Evolutionary conservation across 2,888 invertebrate species (phyloP), one percentile per base, ranked within the genome.

Genomic region (Neoaliturus tenellus): DNA sequence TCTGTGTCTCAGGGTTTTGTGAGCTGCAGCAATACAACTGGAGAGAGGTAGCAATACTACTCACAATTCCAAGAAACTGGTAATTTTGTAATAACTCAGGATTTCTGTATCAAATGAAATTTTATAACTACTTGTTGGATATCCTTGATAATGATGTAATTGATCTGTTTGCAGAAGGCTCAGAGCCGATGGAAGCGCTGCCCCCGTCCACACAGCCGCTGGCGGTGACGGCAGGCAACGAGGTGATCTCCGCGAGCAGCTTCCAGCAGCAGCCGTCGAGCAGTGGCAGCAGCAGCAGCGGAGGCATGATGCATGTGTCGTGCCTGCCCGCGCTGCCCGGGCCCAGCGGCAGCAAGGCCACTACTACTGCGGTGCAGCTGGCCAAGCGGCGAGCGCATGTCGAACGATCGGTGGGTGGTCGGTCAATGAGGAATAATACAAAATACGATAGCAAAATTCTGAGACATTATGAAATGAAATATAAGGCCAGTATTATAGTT

Each of bases 201-300:
- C 90, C 90, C 41, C 89, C 90, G 44, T 86, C 89, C 10, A 88
- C 89, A 75, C 90, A 89, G 83, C 89, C 90, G 12, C 90, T 90
- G 0, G 89, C 90, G 5, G 90, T 91, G 41, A 88, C 90, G 87
- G 90, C 91, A n/a, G 91, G 91, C 31, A 91, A 89, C 71, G 91
- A 91, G 87, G 89, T 91, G 82, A 90, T 90, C 39, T 86, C 90
- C 41, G 86, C 89, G 23, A 55, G 73, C 71, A 82, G 82, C 25
- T 82, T 82, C 58, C 39, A 62, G 17, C 69, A 48, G 23, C 73
- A 75, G 25, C 44, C 20, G 48, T 25, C 67, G 0, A 48, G 81
- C 48, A 10, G 67, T 41, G 20, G 48, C 69, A 8, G 28, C 31
- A 17, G 31, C 39, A 17, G 23, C 67, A 23, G 20, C 41, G 17